Base-by-base conservation (phyloP, 2,888 invertebrate genomes). In the Mythimna pallens region DNA sequence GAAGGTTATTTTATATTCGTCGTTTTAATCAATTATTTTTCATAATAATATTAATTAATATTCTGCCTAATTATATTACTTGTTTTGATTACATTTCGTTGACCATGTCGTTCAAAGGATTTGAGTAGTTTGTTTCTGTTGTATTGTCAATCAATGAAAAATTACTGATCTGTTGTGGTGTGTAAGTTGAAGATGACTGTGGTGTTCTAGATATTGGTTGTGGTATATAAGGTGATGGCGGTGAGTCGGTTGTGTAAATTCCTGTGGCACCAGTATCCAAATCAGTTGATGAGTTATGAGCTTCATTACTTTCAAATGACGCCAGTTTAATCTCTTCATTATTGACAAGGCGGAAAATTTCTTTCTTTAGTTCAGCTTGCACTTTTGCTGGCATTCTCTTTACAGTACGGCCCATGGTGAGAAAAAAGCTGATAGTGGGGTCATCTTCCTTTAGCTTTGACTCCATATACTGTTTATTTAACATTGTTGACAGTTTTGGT, bases 361-460 rank as follows among this genome's bases (percentile, higher is more conserved):
- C 50, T 50, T 20, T 25, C 34, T 30, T 57, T 22, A 57, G 30
- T 30, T 57, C 30, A 20, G 25, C 57, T 57, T 57, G 57, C 22
- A 57, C 30, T 25, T 57, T 57, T 57, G 12, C 30, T 25, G 57
- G 73, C 67, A 64, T 73, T 54, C 50, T 54, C 55, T 73, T 69
- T 62, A 69, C 65, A 55, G 65, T 73, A 59, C 55, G 62, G 50
- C 43, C 54, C 69, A 73, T 69, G 55, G 73, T 63, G 64, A 69
- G 54, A 43, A 57, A 73, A 69, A 73, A 73, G 43, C 52, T 69
- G 61, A 50, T 52, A 50, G 73, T 73, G 58, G 65, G 69, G 52
- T 66, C 66, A 67, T 73, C 73, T 74, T 74, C 74, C 54, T 14
- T 70, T 74, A 61, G 57, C 69, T 70, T 70, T 52, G 52, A 50